A percentile compares a stretch with the other conserved stretches of the same genome.
Conservation (phyloP, 2,888 invertebrate genomes). For the Phytoseiulus persimilis region DNA sequence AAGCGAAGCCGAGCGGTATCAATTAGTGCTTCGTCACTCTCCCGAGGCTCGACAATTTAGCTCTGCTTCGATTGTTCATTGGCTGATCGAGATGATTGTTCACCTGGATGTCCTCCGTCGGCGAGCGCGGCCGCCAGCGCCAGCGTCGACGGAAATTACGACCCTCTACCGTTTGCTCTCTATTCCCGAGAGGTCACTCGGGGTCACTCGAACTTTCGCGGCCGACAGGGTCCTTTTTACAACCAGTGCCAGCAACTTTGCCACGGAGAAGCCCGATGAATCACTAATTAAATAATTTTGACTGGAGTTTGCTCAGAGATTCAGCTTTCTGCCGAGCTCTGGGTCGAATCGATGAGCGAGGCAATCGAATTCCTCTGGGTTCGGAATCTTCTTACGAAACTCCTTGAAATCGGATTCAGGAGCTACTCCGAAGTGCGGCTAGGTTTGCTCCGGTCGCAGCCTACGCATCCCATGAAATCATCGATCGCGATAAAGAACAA, state of each 20-base stretch:
- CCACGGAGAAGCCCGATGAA: no score
- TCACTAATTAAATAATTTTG: no score
- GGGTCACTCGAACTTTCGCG: neutral
- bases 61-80: slow-evolving; percentile 5
- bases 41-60: neutral
- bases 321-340: no score
- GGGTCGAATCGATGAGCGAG: no score
- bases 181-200: neutral
- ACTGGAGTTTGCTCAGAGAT: no score
- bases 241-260: neutral
- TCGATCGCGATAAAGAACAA: no score
- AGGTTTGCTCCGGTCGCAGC: no score
- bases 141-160: neutral
- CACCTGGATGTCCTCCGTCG: neutral
- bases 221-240: neutral
- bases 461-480: no score
- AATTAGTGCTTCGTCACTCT: neutral
- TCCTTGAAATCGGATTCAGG: no score
- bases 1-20: neutral
- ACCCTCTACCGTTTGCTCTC: neutral
- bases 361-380: no score
- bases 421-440: no score
- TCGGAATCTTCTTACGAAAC: no score
- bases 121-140: neutral
- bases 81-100: neutral